phyloP scores from a whole-genome alignment of 2,113 vertebrate genomes.

The Arothron firmamentum region DNA sequence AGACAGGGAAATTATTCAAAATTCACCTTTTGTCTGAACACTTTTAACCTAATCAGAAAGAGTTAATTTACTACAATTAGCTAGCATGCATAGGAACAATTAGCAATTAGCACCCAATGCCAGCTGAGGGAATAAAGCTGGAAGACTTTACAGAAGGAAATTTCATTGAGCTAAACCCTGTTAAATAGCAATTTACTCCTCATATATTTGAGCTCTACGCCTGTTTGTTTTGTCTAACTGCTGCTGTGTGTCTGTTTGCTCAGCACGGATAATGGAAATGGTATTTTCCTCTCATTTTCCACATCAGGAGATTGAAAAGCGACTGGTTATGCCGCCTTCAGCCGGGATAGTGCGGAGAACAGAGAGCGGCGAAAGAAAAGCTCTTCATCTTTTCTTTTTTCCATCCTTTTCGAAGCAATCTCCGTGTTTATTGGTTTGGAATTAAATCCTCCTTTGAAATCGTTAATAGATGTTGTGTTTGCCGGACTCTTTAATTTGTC shows the following conservation, averaged over 20 bases:
- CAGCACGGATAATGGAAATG: slow-evolving; percentile 39
- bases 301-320: slow-evolving; percentile 54
- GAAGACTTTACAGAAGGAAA: neutral
- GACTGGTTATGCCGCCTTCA: slow-evolving; percentile 51
- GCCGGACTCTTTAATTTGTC: slow-evolving; percentile 44
- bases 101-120: slow-evolving; percentile 45
- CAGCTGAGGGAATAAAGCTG: slow-evolving; percentile 26
- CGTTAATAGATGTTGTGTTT: slow-evolving; percentile 40
- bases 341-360: slow-evolving; percentile 31
- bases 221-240: slow-evolving; percentile 45
- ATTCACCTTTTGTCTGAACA: neutral
- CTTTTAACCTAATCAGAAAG: slow-evolving; percentile 8
- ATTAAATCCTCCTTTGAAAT: slow-evolving; percentile 52
- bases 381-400: slow-evolving; percentile 21
- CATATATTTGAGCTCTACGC: slow-evolving; percentile 13
- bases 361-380: slow-evolving; percentile 21
- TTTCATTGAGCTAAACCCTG: slow-evolving; percentile 7
- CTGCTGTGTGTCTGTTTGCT: slow-evolving; percentile 26
- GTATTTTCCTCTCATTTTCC: slow-evolving; percentile 53
- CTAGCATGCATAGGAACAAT: slow-evolving; percentile 37
- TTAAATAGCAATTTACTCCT: slow-evolving; percentile 25
- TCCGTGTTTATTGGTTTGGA: slow-evolving; percentile 53
- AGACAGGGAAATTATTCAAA: neutral
- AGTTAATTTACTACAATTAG: slow-evolving; percentile 52
- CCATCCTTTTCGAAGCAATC: slow-evolving; percentile 40